Evolutionary conservation across 1,140 invertebrate species (phyloP).

Genomic region (Lepidurus arcticus): DNA sequence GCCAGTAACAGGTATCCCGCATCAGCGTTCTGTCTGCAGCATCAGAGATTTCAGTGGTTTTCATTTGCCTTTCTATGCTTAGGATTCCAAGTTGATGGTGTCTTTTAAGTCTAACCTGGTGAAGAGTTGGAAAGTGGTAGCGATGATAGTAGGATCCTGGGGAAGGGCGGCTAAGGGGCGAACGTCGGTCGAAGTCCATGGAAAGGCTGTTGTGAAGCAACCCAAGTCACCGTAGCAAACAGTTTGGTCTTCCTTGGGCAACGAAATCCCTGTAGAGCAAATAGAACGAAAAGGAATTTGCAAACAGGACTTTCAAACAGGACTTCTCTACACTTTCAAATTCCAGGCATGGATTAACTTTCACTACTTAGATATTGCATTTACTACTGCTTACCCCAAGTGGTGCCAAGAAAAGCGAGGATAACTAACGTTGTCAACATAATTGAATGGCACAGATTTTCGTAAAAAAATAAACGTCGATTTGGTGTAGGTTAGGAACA

Average conservation of each 20-base stretch:
- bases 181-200: slow-evolving; percentile 33
- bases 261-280: neutral
- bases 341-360: neutral
- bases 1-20: neutral
- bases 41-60: neutral
- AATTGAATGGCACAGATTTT: too few species aligned
- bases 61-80: too few species aligned
- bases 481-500: too few species aligned
- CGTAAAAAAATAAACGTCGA: too few species aligned
- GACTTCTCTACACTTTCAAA: neutral
- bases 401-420: too few species aligned
- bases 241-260: slow-evolving; percentile 47
- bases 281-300: too few species aligned
- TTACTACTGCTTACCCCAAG: too few species aligned
- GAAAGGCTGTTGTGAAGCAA: slow-evolving; percentile 58
- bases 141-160: slow-evolving; percentile 66
- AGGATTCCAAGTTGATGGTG: too few species aligned
- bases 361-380: too few species aligned
- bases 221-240: slow-evolving; percentile 89
- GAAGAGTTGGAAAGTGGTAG: slow-evolving; percentile 56
- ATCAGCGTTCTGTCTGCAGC: neutral
- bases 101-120: slow-evolving; percentile 39
- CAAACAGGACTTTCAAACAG: too few species aligned
- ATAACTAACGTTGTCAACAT: too few species aligned
- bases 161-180: slow-evolving; percentile 29